Conservation (phyloP, 2,113 vertebrate species). For the Coptodon bakossiorum region DNA sequence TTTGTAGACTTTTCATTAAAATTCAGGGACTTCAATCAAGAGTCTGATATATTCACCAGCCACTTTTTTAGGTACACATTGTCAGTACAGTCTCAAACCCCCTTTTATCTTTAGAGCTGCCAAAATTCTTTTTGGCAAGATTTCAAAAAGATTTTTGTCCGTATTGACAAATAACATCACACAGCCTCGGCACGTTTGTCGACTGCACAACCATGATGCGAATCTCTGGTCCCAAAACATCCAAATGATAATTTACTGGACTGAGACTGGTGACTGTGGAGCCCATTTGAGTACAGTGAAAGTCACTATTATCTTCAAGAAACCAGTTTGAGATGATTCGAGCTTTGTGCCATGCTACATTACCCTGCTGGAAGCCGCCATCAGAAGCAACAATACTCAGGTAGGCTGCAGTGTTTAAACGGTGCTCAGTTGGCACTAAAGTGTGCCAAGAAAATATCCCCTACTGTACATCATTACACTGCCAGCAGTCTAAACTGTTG, state of each 20-base stretch:
- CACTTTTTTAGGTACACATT: rapidly evolving
- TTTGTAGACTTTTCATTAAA: not conserved
- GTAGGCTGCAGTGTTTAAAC: not conserved
- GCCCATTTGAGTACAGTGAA: not conserved
- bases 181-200: rapidly evolving
- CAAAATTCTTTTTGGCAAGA: not conserved
- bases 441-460: not conserved
- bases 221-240: not conserved
- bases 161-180: not conserved
- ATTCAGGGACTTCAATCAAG: not conserved
- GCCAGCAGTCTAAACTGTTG: not conserved
- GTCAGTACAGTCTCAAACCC: not conserved
- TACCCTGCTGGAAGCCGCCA: not conserved
- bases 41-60: not conserved
- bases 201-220: not conserved
- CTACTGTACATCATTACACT: not conserved
- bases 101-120: not conserved
- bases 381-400: not conserved
- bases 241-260: not conserved
- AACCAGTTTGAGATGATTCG: not conserved
- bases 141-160: not conserved
- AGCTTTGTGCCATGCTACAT: not conserved
- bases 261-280: not conserved
- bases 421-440: not conserved
- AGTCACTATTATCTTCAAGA: not conserved